Evolutionary conservation across 2,113 vertebrate species (phyloP), one percentile per base, ranked within the genome.

Genomic region (Falcunculus frontatus): DNA sequence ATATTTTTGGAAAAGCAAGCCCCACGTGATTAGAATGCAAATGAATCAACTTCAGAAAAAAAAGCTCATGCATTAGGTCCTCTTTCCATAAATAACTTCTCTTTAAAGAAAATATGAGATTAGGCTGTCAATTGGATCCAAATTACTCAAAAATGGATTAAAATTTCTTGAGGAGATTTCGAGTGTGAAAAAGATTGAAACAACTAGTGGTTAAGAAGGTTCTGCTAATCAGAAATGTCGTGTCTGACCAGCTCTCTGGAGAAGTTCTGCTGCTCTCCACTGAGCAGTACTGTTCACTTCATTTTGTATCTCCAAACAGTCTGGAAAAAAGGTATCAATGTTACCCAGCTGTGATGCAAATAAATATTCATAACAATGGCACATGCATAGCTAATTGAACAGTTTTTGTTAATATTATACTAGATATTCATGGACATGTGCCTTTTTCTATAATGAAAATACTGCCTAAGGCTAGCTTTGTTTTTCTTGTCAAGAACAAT

Each of bases 401-500:
- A 95, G 94, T 93, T 98, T 98, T 98, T 98, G 98, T 98, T 98
- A 98, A 98, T 98, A 98, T 98, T 98, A 98, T 96, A 98, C 98
- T 97, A 98, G 98, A 97, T 98, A 98, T 98, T 98, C 98, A 98
- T 93, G 96, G 98, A 97, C 98, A 98, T 97, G 98, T 98, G 97
- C 98, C 97, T 98, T 98, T 98, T 98, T 97, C 97, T 98, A 98
- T 98, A 98, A 98, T 97, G 98, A 98, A 98, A 98, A 98, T 98
- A 98, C 94, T 93, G 98, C 98, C 98, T 98, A 94, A 95, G 98
- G 98, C 98, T 96, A 98, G 87, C 97, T 98, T 98, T 98, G 98
- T 98, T 98, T 98, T 98, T 97, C 98, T 98, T 98, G 97, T 98
- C 98, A 97, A 95, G 97, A 98, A 97, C 98, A 98, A 98, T 98